Conservation (phyloP, 1,140 invertebrate species). For the Arion vulgaris region DNA sequence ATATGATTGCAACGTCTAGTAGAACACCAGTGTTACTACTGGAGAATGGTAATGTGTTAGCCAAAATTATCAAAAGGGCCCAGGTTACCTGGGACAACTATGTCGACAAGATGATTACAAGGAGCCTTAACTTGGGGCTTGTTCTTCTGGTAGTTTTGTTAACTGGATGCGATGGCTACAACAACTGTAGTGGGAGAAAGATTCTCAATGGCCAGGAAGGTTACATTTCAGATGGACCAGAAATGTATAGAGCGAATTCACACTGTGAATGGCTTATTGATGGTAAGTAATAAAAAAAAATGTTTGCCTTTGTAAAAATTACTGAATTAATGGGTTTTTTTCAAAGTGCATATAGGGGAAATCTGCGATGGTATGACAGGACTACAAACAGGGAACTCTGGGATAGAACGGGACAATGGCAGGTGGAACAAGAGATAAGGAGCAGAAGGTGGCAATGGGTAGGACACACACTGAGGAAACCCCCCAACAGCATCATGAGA, state of each 20-base stretch:
- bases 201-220: conserved; percentile 72
- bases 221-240: conserved; percentile 91
- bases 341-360: too few relatives aligned
- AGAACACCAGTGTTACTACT: background rate
- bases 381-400: too few relatives aligned
- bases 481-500: too few relatives aligned
- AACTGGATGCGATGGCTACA: conserved; percentile 6
- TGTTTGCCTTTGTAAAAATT: too few relatives aligned
- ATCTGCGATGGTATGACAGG: too few relatives aligned
- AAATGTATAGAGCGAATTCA: conserved; percentile 91
- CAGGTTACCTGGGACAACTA: conserved; percentile 17
- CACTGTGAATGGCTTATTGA: conserved; percentile 97
- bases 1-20: background rate
- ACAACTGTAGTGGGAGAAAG: conserved; percentile 46
- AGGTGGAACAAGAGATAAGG: too few relatives aligned
- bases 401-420: too few relatives aligned
- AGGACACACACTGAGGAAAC: too few relatives aligned
- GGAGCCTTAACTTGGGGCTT: conserved; percentile 17
- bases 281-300: conserved; percentile 73
- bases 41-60: background rate
- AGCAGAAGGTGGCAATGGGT: too few relatives aligned
- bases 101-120: conserved; percentile 26
- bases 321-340: too few relatives aligned
- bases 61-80: background rate
- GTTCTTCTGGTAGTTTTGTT: conserved; percentile 28